Evolutionary conservation across 2,888 invertebrate genomes (phyloP).

Genomic region (Megastigmus dorsalis): DNA sequence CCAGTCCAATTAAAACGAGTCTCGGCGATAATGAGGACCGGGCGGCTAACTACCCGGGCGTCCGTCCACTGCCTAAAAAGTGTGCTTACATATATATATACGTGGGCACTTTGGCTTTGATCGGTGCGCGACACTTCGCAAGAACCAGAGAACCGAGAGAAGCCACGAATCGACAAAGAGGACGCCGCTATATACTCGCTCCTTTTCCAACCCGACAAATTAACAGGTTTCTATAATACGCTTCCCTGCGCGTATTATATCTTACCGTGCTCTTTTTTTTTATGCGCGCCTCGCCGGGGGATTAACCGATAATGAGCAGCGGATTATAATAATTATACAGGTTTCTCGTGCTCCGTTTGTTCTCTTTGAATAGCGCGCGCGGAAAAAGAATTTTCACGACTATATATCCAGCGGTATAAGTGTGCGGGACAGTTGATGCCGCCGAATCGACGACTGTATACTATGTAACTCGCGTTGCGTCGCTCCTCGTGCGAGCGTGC

Average conservation of each 20-base stretch:
- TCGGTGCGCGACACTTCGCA: constrained; percentile 17
- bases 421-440: neutral
- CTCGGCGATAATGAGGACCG: constrained; percentile 23
- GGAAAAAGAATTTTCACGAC: neutral
- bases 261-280: neutral
- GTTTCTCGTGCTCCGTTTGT: neutral
- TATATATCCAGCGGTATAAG: neutral
- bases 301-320: constrained; percentile 20
- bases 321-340: neutral
- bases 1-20: constrained; percentile 31
- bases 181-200: too few relatives aligned
- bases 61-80: neutral
- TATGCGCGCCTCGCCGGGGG: neutral
- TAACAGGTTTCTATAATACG: constrained; percentile 23
- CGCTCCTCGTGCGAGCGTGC: neutral
- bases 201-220: constrained; percentile 28
- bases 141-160: constrained; percentile 12
- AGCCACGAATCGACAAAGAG: constrained; percentile 2
- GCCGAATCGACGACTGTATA: neutral
- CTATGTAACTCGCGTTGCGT: neutral
- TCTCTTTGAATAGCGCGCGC: neutral
- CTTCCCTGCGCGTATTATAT: neutral
- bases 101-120: too few relatives aligned
- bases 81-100: too few relatives aligned
- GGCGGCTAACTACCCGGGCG: constrained; percentile 41